phyloP scores from a whole-genome alignment of 1,140 invertebrate genomes.

The Heliconius himera region DNA sequence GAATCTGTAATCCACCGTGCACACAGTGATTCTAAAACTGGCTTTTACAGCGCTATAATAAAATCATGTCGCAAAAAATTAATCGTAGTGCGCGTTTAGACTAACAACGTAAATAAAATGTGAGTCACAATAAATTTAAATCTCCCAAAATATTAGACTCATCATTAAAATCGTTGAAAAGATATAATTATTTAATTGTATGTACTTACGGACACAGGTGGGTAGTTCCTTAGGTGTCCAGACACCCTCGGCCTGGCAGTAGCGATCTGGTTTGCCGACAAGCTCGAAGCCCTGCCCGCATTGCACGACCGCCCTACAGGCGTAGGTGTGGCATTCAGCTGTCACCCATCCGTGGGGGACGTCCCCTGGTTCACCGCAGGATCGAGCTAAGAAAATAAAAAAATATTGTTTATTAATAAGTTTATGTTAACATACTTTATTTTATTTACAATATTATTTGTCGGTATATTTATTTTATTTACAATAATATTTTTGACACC shows the following conservation, averaged over 20 bases:
- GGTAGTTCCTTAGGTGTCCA: constrained; percentile 95
- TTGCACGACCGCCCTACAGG: constrained; percentile 94
- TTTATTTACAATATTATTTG: too few relatives aligned
- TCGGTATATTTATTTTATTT: too few relatives aligned
- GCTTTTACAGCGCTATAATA: too few relatives aligned
- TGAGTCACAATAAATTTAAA: background rate
- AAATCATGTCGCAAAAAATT: too few relatives aligned
- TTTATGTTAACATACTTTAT: too few relatives aligned
- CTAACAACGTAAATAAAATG: background rate
- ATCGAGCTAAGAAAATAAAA: constrained; percentile 83
- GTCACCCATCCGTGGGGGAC: constrained; percentile 95
- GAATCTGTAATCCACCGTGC: too few relatives aligned
- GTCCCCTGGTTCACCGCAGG: constrained; percentile 93
- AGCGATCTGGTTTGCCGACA: constrained; percentile 90
- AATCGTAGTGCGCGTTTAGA: too few relatives aligned
- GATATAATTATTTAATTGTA: constrained; percentile 28
- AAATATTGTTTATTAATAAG: too few relatives aligned
- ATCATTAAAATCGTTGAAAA: constrained; percentile 55
- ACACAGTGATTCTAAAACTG: too few relatives aligned
- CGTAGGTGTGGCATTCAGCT: constrained; percentile 95
- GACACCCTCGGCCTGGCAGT: constrained; percentile 92
- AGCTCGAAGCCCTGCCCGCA: constrained; percentile 97
- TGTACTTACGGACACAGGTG: constrained; percentile 91
- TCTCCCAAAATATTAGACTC: constrained; percentile 48
- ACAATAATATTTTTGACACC: too few relatives aligned